Evolutionary conservation across 2,113 vertebrate genomes (phyloP), one percentile per base, ranked within the genome.

Genomic region (Rhynchomys soricoides): DNA sequence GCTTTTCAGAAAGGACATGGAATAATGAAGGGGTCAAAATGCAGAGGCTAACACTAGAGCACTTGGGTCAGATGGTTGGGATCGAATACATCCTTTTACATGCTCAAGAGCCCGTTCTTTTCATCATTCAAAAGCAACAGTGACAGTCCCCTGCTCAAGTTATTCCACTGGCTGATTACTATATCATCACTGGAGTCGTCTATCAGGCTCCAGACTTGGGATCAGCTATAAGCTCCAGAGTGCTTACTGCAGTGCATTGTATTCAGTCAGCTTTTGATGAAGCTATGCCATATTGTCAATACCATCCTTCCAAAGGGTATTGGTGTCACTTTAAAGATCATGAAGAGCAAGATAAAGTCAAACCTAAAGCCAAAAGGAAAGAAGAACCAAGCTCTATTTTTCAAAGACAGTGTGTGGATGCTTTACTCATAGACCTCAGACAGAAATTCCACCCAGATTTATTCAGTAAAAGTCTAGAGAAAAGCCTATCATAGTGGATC

Each of bases 251-350:
- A 16, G 99, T 99, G 34, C 99, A 99, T 97, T 99, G 99, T 74
- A 99, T 99, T 98, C 99, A 99, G 98, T 99, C 99, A 78, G 99
- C 99, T 52, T 99, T 99, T 97, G 99, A 99, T 98, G 99, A 99
- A 98, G 99, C 99, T 6, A 99, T 99, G 99, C 99, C 99, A 1
- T 99, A 99, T 90, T 99, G 99, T 95, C 99, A 99, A 37, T 99
- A 99, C 93, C 99, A 99, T 97, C 99, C 99, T 6, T 99, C 99
- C 91, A 99, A 99, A 98, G 99, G 99, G 17, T 99, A 99, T 97
- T 99, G 99, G 99, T 99, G 99, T 99, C 99, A 99, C 97, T 99
- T 99, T 96, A 99, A 99, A 98, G 99, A 99, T 93, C 99, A 99
- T 70, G 99, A 99, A 86, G 99, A 99, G 93, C 98, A 99, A 99